Base-by-base conservation (phyloP, 1,140 invertebrate genomes). In the Teleopsis dalmanni region DNA sequence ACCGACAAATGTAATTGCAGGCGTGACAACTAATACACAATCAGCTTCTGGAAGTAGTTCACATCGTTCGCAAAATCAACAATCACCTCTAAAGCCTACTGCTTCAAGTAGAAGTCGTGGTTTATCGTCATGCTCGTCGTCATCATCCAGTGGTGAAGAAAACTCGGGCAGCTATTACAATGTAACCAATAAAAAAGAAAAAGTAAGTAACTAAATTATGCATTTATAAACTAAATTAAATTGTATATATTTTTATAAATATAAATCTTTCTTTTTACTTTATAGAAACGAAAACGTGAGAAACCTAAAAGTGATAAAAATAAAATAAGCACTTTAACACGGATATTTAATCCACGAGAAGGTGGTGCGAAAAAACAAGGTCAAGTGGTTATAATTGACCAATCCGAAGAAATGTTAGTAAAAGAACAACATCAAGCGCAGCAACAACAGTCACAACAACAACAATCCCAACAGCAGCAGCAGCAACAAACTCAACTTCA, bases 251-350 rank as follows among this genome's bases (percentile, higher is more conserved):
- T 27, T 36, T 9, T 21, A 22, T n/a, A n/a, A n/a, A n/a, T n/a
- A n/a, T n/a, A n/a, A n/a, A n/a, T n/a, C n/a, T n/a, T n/a, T n/a
- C n/a, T 36, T 14, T 16, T 14, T 7, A 27, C 9, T 27, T 18
- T 47, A 18, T 23, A 48, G 47, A 48, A 48, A 40, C 22, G 38
- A 4, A 27, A 40, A 23, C 65, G 63, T 44, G 71, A 74, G 63
- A 72, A 53, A 37, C 27, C 48, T 16, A 53, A 52, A 45, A 55
- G 46, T 50, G 81, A 85, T 59, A 83, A 83, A 53, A 86, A 85
- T 61, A 87, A 86, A 63, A 83, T 73, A 52, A 79, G 78, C 50
- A 84, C 82, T 0, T 57, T 86, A 22, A 71, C 79, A 3, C 83
- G 81, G 55, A 62, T 87, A 11, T 86, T 85, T 58, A 78, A 79